Base-by-base conservation (phyloP, 2,797 vertebrate species). In the Tinamus major region DNA sequence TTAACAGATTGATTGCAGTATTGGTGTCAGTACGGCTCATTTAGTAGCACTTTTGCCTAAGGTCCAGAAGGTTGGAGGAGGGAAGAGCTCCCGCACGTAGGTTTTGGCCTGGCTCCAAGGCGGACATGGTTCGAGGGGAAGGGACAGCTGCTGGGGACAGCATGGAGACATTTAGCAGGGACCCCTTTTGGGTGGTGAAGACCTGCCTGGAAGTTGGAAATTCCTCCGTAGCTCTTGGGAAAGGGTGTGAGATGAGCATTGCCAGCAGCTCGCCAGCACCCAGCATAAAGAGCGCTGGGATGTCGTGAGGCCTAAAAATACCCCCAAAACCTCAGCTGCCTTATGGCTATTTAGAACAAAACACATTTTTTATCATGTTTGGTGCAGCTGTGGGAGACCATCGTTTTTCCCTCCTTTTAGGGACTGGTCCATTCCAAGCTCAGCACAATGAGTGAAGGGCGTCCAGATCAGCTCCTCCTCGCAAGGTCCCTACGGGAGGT, bases 11-110 rank as follows among this genome's bases (percentile, higher is more conserved):
- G 93, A 97, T 96, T 93, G 93, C 81, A 94, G 92, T 90, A 92
- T 96, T 97, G 95, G 93, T 96, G 96, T 97, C 95, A 95, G 89
- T 90, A 93, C 83, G 92, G 96, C 94, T 97, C 93, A 95, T 96
- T 93, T 96, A 91, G 91, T 95, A 89, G 94, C 85, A 85, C 86
- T 94, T 95, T 94, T 90, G 94, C 93, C 94, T 85, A 93, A 85
- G 95, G 95, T 94, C 96, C 94, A 96, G 94, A 95, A 96, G 92
- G 92, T 16, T 97, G 93, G 94, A 93, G 89, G 84, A 94, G 91
- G 79, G 89, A 94, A 94, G 85, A 91, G 86, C 94, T 95, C 96
- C 88, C 86, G 86, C 91, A 95, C 35, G 26, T 93, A 90, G 75
- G 77, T 76, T 88, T 93, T 97, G 96, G 95, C 92, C 67, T 3